Evolutionary conservation across 2,113 vertebrate genomes (phyloP).

Genomic region (Lampris incognitus): DNA sequence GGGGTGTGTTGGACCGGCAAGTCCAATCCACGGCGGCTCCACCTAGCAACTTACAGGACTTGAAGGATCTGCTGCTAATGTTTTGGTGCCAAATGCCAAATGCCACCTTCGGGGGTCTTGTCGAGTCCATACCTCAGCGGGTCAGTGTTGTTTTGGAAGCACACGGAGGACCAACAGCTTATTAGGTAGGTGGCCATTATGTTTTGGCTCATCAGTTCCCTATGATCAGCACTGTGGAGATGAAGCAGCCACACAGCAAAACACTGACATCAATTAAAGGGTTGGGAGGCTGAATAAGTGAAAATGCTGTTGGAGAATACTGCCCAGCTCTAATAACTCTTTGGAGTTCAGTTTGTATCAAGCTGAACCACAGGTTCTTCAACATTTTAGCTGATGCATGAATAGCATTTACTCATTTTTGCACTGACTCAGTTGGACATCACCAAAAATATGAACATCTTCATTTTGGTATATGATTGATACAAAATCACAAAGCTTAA

Average conservation of each 20-base stretch:
- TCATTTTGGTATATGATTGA: neutral
- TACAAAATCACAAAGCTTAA: slow-evolving; percentile 1
- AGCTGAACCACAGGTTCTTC: slow-evolving; percentile 41
- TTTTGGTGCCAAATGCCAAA: too few species aligned
- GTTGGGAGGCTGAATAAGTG: neutral
- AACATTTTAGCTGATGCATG: slow-evolving; percentile 64
- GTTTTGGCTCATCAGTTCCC: neutral
- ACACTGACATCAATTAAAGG: slow-evolving; percentile 33
- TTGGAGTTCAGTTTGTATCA: slow-evolving; percentile 53
- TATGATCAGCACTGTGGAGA: slow-evolving; percentile 44
- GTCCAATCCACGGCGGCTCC: too few species aligned
- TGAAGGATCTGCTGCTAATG: too few species aligned
- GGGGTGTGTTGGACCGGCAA: too few species aligned
- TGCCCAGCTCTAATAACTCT: slow-evolving; percentile 21
- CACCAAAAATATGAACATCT: slow-evolving; percentile 40
- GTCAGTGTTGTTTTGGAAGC: too few species aligned
- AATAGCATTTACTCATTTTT: slow-evolving; percentile 59
- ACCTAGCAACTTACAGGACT: too few species aligned
- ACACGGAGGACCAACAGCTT: too few species aligned
- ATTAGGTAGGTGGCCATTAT: too few species aligned
- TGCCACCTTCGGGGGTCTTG: too few species aligned
- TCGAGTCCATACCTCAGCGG: too few species aligned
- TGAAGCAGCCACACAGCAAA: slow-evolving; percentile 23
- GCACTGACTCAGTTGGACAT: slow-evolving; percentile 33
- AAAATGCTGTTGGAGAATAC: too few species aligned